A percentile compares a stretch with the other conserved stretches of the same genome.
These are phyloP conservation scores for Erithacus rubecula DNA, from an alignment of 2,797 vertebrate species.

Conservation along the genomic window DNA sequence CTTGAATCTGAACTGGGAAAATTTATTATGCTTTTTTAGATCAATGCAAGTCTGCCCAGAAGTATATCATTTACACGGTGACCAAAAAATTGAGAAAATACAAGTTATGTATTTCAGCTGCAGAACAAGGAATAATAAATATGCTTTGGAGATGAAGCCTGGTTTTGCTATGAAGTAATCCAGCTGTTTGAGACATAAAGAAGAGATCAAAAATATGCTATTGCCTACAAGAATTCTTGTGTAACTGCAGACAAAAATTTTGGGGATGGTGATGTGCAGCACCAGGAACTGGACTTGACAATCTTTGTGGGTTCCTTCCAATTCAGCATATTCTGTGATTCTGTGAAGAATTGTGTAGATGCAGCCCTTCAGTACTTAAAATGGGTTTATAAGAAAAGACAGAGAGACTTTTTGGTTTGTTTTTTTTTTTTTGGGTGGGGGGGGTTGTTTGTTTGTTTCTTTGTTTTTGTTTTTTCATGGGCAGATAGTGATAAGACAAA, in stretches of 20 bases:
- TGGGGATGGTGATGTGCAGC: no score
- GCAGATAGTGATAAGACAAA: neutral
- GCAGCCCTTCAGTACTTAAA: neutral
- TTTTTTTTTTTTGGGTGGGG: neutral
- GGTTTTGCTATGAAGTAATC: neutral
- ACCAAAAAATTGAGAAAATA: neutral
- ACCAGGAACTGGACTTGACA: rapidly evolving
- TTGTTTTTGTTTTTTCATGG: neutral
- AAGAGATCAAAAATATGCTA: neutral
- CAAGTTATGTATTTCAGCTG: neutral
- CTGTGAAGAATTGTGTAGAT: neutral
- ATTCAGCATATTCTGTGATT: neutral
- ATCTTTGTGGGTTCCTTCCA: neutral
- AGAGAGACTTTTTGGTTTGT: no score
- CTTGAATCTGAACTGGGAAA: slow-evolving; percentile 52
- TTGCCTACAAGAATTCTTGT: neutral
- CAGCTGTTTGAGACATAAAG: neutral
- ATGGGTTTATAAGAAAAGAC: neutral
- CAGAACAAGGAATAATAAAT: neutral
- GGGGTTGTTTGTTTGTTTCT: no score
- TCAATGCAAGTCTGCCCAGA: slow-evolving; percentile 29
- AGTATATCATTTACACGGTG: neutral
- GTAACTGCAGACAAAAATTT: neutral
- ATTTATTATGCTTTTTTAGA: slow-evolving; percentile 48
- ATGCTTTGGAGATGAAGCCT: neutral